Conservation (phyloP, 2,797 vertebrate genomes). For the Microctenopoma stevenorrisi region DNA sequence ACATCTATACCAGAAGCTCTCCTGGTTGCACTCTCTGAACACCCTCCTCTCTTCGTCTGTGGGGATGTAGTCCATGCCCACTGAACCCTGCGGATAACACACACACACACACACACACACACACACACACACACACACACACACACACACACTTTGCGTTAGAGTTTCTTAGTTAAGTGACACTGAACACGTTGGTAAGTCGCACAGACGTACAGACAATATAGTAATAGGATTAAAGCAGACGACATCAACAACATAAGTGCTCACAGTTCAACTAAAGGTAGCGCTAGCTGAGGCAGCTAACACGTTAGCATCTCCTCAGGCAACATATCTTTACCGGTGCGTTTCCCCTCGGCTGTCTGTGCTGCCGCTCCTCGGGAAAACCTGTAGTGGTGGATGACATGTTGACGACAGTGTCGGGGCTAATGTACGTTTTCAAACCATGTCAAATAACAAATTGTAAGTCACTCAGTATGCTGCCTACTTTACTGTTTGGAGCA, state of each 20-base stretch:
- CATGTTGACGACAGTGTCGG: conserved; percentile 60
- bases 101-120: no score
- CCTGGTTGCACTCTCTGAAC: conserved; percentile 86
- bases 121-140: no score
- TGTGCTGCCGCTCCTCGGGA: conserved; percentile 49
- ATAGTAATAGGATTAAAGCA: conserved; percentile 1
- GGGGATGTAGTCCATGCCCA: conserved; percentile 83
- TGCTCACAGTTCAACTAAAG: conserved; percentile 2
- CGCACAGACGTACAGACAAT: not conserved
- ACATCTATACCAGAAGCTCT: conserved; percentile 83
- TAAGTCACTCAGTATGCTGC: not conserved
- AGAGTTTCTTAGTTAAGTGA: not conserved
- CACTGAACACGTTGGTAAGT: not conserved
- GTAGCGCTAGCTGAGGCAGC: conserved; percentile 33
- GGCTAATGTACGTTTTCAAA: conserved; percentile 22
- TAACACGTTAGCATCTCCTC: conserved; percentile 39
- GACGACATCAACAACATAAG: not conserved
- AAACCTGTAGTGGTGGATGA: conserved; percentile 64
- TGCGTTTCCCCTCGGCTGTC: conserved; percentile 56
- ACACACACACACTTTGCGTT: not conserved
- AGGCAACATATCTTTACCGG: not conserved
- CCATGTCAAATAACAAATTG: conserved; percentile 9
- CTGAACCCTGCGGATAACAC: conserved; percentile 63
- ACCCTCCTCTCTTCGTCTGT: conserved; percentile 90
- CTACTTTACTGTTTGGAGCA: conserved; percentile 38